Base-by-base conservation (phyloP, 2,797 vertebrate genomes). In the Graptemys geographica region DNA sequence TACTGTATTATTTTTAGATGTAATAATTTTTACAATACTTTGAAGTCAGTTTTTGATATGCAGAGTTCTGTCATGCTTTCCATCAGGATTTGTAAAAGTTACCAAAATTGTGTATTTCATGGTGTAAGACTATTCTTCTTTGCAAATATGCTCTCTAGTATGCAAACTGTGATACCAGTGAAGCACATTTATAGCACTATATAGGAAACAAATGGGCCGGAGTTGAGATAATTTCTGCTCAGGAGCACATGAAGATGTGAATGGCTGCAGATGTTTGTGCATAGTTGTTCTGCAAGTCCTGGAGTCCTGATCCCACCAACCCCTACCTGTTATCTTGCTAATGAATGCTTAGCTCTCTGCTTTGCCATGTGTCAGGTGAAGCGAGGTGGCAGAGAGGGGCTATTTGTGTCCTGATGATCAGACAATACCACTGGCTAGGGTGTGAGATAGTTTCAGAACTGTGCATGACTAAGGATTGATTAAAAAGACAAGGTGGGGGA, bases 161-260 rank as follows among this genome's bases (percentile, higher is more conserved):
- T 72, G 65, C 41, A 81, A 92, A 85, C 19, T 74, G 4, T 51
- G n/a, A 89, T 84, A 33, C 37, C 55, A 8, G 11, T 37, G 31
- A 93, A 90, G 8, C 84, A 65, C 41, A 81, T 78, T 95, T 23
- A 11, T 85, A 72, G 33, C 74, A 28, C 21, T 76, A 25, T 89
- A 74, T 11, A 86, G 88, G 28, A 1, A 80, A n/a, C 79, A 62
- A 88, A 57, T 74, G 84, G 53, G 6, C 31, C 82, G 85, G 69
- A 62, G 44, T 8, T 86, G 76, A 79, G 37, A 87, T 53, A 94
- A 83, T 83, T 41, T 69, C 76, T 52, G 5, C 86, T 94, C 27
- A 25, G 31, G 47, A 93, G 31, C 78, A 47, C 23, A 33, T 47
- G 83, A 86, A 33, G 37, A 76, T 15, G 52, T 33, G 59, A 88